phyloP scores from a whole-genome alignment of 2,797 vertebrate species.

The Leuciscus waleckii region DNA sequence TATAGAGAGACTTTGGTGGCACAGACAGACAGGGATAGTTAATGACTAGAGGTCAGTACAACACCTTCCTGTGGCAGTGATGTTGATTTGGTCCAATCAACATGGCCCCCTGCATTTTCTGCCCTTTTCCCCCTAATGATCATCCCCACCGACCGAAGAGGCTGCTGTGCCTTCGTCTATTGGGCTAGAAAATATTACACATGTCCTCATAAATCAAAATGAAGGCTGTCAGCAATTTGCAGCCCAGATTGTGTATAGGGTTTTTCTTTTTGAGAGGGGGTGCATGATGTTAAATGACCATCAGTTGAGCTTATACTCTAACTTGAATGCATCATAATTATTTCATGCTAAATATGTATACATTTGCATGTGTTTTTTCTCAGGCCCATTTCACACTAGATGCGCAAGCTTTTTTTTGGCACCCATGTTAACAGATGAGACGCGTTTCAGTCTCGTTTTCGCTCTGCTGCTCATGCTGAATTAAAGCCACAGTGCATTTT shows the following conservation, averaged over 20 bases:
- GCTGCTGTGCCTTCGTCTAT: conserved; percentile 24
- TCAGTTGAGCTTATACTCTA: not conserved
- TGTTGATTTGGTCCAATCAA: conserved; percentile 59
- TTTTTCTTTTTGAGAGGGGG: not conserved
- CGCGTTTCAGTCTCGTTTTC: not conserved
- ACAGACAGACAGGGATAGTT: conserved; percentile 31
- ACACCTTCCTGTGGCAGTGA: conserved; percentile 53
- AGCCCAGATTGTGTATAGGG: not conserved
- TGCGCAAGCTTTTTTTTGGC: not conserved
- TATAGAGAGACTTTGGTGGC: not conserved
- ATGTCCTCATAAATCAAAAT: conserved; percentile 20
- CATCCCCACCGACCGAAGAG: conserved; percentile 13
- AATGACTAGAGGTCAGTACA: conserved; percentile 45
- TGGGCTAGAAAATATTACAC: conserved; percentile 16
- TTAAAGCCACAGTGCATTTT: not conserved
- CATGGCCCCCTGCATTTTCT: conserved; percentile 33
- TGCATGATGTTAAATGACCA: not conserved
- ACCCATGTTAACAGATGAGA: not conserved
- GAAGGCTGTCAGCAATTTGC: conserved; percentile 25
- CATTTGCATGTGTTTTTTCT: not conserved
- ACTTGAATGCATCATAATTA: not conserved
- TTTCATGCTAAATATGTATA: not conserved
- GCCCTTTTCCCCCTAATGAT: conserved; percentile 46
- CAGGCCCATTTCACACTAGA: not conserved
- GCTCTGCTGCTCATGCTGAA: not conserved